Conservation (phyloP, 1,140 invertebrate genomes). For the Gerris buenoi region DNA sequence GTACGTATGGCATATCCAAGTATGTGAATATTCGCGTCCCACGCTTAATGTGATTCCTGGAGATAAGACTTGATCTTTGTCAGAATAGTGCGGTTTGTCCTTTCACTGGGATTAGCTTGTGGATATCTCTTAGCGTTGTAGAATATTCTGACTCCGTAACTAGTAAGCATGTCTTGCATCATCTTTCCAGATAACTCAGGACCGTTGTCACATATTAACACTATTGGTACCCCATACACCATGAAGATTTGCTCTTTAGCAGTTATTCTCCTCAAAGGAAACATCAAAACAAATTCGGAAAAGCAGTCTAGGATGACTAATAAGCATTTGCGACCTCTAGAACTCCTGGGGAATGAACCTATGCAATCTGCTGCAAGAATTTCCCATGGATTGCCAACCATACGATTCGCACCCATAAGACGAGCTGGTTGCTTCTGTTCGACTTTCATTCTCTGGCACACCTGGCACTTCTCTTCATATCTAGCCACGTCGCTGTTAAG, state of each 20-base stretch:
- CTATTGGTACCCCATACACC: not conserved
- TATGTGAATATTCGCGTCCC: not conserved
- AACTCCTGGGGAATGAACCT: constrained; percentile 28
- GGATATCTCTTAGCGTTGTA: not conserved
- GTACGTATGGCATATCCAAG: not conserved
- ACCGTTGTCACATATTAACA: not conserved
- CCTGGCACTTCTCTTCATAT: constrained; percentile 20
- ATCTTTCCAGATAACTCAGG: not conserved
- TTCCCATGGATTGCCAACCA: constrained; percentile 24
- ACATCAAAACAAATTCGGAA: not conserved
- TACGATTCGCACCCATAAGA: constrained; percentile 23
- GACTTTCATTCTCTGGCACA: constrained; percentile 25
- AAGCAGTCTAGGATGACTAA: constrained; percentile 20
- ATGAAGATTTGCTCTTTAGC: not conserved
- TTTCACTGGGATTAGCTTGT: not conserved
- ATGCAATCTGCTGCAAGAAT: constrained; percentile 29
- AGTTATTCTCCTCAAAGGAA: not conserved
- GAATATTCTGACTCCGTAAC: not conserved
- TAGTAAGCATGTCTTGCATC: not conserved
- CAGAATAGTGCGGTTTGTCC: not conserved
- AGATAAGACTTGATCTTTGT: not conserved
- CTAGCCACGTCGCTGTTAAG: constrained; percentile 15
- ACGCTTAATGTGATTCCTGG: not conserved
- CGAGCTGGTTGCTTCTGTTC: constrained; percentile 22
- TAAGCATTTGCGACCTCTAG: constrained; percentile 25